phyloP scores from a whole-genome alignment of 2,113 vertebrate species.

The Petromus typicus region DNA sequence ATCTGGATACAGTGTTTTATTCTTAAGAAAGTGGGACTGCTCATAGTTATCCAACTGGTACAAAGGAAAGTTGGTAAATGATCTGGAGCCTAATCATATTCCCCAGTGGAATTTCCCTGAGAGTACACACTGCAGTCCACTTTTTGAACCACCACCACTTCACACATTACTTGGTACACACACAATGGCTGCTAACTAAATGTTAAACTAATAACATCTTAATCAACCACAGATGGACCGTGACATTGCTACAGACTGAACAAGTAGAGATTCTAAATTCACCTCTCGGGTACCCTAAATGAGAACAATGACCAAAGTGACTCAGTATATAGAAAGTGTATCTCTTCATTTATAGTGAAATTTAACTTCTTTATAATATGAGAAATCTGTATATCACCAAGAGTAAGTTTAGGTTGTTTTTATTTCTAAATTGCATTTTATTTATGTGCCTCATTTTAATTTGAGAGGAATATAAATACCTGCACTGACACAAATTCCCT shows the following conservation, averaged over 20 bases:
- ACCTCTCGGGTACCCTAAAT: not conserved
- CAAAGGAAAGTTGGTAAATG: not conserved
- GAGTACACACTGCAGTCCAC: not conserved
- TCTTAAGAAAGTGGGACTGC: not conserved
- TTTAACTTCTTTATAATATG: slow-evolving; percentile 26
- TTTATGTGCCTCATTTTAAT: slow-evolving; percentile 16
- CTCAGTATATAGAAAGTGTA: not conserved
- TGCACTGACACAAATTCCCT: slow-evolving; percentile 11
- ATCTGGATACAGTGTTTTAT: not conserved
- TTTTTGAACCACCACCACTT: not conserved
- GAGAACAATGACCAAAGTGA: not conserved
- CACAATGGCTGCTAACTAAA: not conserved
- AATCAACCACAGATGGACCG: not conserved
- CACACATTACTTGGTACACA: not conserved
- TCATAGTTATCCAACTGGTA: not conserved
- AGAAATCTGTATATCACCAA: not conserved
- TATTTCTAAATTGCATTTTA: not conserved
- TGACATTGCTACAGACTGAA: not conserved
- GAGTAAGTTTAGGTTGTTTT: not conserved
- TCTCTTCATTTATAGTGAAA: not conserved
- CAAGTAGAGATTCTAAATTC: slow-evolving; percentile 29
- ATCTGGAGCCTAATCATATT: not conserved
- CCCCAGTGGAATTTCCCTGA: not conserved
- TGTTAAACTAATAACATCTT: not conserved
- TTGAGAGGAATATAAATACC: not conserved